Conservation (phyloP, 2,113 vertebrate species). For the Lepus europaeus region DNA sequence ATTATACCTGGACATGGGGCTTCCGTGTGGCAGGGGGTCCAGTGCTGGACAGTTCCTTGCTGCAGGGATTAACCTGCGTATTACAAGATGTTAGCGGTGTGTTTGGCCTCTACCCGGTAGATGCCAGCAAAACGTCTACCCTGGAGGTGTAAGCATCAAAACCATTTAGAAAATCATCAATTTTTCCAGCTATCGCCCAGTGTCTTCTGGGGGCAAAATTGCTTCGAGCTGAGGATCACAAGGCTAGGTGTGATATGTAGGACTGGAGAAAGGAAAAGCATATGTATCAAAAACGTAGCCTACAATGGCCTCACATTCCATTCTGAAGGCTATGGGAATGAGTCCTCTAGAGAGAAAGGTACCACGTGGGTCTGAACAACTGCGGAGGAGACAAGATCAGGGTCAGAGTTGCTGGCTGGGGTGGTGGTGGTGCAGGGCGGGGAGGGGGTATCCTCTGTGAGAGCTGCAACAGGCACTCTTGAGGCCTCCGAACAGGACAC, state of each 20-base stretch:
- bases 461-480: background rate
- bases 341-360: background rate
- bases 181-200: background rate
- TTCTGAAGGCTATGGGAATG: background rate
- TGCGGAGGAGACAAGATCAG: background rate
- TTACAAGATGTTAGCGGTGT: background rate
- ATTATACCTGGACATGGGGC: background rate
- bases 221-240: background rate
- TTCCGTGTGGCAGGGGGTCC: background rate
- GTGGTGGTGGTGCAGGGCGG: too few relatives aligned
- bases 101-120: background rate
- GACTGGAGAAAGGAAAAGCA: background rate
- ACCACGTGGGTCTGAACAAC: background rate
- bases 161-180: background rate
- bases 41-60: background rate
- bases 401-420: background rate
- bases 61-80: background rate
- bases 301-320: too few relatives aligned
- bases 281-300: background rate
- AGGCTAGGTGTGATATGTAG: background rate
- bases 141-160: background rate
- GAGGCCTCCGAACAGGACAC: background rate
- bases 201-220: background rate
- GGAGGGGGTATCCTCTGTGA: background rate
- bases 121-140: background rate